Conservation (phyloP, 2,888 invertebrate genomes). For the Eilema griseolum region DNA sequence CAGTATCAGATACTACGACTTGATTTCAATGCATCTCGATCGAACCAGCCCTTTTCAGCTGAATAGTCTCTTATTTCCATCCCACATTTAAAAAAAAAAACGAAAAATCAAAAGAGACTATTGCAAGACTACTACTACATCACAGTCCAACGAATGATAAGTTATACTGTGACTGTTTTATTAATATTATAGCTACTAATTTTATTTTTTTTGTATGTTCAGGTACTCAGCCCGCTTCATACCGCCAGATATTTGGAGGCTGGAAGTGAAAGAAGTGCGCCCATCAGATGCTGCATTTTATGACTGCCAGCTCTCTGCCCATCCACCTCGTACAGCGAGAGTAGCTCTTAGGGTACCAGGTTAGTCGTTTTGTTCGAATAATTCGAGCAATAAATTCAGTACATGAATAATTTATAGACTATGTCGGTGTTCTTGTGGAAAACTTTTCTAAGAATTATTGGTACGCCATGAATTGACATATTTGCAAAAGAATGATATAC, state of each 20-base stretch:
- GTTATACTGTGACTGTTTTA: too few relatives aligned
- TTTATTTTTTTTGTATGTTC: slow-evolving; percentile 4
- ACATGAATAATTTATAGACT: neutral
- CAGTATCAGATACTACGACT: neutral
- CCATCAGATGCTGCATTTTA: slow-evolving; percentile 79
- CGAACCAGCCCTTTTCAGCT: neutral
- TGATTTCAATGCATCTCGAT: neutral
- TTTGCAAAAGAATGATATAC: too few relatives aligned
- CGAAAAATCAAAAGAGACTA: too few relatives aligned
- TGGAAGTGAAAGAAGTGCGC: slow-evolving; percentile 76
- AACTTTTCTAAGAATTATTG: neutral
- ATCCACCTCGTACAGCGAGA: slow-evolving; percentile 79
- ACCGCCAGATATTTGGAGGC: slow-evolving; percentile 82
- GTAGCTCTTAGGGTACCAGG: slow-evolving; percentile 80
- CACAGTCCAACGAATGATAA: too few relatives aligned
- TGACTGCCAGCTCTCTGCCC: slow-evolving; percentile 82
- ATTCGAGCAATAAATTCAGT: too few relatives aligned
- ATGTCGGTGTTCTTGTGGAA: neutral
- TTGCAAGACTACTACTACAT: too few relatives aligned
- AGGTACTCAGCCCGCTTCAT: slow-evolving; percentile 83
- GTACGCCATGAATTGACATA: neutral
- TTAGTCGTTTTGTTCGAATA: slow-evolving; percentile 29
- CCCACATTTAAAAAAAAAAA: too few relatives aligned
- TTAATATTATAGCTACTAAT: neutral
- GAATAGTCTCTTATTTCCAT: neutral